phyloP scores from a whole-genome alignment of 1,140 invertebrate species.

The Phthorimaea operculella region DNA sequence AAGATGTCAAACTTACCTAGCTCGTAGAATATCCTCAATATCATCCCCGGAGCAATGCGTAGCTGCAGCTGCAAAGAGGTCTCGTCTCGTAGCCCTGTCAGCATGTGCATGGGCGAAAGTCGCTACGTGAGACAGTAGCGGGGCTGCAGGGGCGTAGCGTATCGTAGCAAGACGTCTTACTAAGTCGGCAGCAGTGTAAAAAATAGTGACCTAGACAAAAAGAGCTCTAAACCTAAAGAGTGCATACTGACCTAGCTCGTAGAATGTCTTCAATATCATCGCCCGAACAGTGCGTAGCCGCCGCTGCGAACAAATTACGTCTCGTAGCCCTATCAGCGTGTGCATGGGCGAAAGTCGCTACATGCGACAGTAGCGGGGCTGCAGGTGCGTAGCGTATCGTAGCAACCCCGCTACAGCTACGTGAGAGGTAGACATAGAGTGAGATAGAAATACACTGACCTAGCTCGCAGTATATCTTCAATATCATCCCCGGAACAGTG shows the following conservation, averaged over 20 bases:
- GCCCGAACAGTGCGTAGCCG: constrained; percentile 17
- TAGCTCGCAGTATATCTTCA: constrained; percentile 26
- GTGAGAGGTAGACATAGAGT: too few relatives aligned
- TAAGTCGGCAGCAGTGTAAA: too few relatives aligned
- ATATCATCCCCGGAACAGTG: constrained; percentile 14
- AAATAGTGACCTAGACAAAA: background rate
- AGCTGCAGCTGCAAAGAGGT: constrained; percentile 32
- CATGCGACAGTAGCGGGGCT: constrained; percentile 27
- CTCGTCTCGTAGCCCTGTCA: constrained; percentile 16
- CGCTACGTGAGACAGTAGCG: constrained; percentile 27
- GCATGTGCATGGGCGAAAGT: constrained; percentile 24
- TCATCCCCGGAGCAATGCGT: constrained; percentile 11
- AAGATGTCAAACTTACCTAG: constrained; percentile 28
- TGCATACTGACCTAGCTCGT: constrained; percentile 30
- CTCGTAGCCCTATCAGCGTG: constrained; percentile 23
- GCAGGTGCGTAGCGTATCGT: constrained; percentile 27
- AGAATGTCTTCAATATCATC: constrained; percentile 26
- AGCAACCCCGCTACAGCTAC: too few relatives aligned
- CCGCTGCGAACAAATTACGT: constrained; percentile 29
- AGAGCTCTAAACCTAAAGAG: background rate
- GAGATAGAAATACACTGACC: too few relatives aligned
- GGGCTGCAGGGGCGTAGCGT: constrained; percentile 22
- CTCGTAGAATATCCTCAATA: constrained; percentile 28
- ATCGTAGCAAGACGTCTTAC: too few relatives aligned
- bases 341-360: constrained; percentile 21